These are phyloP conservation scores for Aptenodytes forsteri DNA, from an alignment of 2,113 vertebrate species.

Conservation along the genomic window DNA sequence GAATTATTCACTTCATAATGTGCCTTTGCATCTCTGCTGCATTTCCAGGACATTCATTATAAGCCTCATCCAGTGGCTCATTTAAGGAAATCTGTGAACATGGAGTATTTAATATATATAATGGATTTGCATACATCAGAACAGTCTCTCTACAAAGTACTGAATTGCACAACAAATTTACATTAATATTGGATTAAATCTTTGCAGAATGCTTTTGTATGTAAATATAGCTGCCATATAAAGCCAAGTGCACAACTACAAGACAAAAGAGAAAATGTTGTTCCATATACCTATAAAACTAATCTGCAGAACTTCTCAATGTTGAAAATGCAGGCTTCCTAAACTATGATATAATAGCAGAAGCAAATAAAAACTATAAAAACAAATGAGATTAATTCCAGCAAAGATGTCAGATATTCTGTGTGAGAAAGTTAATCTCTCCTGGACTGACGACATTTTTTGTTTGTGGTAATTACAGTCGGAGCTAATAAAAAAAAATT, in stretches of 20 bases:
- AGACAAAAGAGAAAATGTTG: background rate
- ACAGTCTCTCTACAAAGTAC: background rate
- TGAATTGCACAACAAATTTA: slow-evolving; percentile 26
- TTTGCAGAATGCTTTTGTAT: slow-evolving; percentile 4
- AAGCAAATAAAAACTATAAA: slow-evolving; percentile 20
- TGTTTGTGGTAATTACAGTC: slow-evolving; percentile 37
- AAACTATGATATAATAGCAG: background rate
- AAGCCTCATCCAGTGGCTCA: background rate
- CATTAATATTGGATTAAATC: slow-evolving; percentile 24
- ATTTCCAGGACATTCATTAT: slow-evolving; percentile 9
- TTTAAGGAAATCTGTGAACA: background rate
- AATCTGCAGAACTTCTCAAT: background rate
- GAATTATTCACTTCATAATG: slow-evolving; percentile 7
- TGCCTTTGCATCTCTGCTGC: background rate
- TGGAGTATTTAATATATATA: slow-evolving; percentile 27
- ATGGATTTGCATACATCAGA: background rate
- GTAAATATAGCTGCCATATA: slow-evolving; percentile 23
- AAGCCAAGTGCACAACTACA: background rate
- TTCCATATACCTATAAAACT: background rate
- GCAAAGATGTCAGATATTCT: slow-evolving; percentile 11
- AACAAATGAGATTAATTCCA: slow-evolving; percentile 46
- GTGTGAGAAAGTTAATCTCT: slow-evolving; percentile 20
- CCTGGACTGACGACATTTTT: slow-evolving; percentile 4
- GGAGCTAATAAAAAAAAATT: slow-evolving; percentile 51
- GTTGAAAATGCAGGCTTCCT: background rate